Evolutionary conservation across 2,797 vertebrate species (phyloP).

Genomic region (Periophthalmus magnuspinnatus): DNA sequence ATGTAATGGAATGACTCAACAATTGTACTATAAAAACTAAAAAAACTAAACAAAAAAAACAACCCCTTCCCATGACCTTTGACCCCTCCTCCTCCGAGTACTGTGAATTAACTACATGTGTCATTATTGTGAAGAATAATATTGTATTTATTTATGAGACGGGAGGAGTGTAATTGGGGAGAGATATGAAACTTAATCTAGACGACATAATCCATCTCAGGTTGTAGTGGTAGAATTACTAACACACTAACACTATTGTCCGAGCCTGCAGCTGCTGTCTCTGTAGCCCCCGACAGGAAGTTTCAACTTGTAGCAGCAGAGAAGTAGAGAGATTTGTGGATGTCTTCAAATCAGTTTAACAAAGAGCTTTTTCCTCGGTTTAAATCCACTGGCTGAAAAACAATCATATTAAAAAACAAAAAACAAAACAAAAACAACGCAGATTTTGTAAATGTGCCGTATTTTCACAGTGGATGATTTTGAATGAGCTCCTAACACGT

Average conservation of each 20-base stretch:
- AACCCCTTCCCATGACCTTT: constrained; percentile 4
- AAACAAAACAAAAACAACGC: not conserved
- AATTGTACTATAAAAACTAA: constrained; percentile 53
- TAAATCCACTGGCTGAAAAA: constrained; percentile 44
- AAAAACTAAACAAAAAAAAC: constrained; percentile 16
- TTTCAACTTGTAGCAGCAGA: constrained; percentile 58
- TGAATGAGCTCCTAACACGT: constrained; percentile 45
- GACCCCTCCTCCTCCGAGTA: constrained; percentile 55
- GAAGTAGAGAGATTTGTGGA: constrained; percentile 43
- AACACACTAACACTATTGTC: constrained; percentile 36
- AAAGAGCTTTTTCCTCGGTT: constrained; percentile 36
- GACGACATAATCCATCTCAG: constrained; percentile 68
- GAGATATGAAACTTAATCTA: constrained; percentile 44
- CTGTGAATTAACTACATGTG: constrained; percentile 70
- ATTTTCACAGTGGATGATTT: constrained; percentile 42
- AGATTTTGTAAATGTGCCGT: constrained; percentile 13
- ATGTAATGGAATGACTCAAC: constrained; percentile 61
- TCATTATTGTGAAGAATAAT: constrained; percentile 70
- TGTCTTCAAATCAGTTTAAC: constrained; percentile 30
- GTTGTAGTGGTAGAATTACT: constrained; percentile 54
- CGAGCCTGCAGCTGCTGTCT: constrained; percentile 39
- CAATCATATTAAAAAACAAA: constrained; percentile 24
- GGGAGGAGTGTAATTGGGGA: constrained; percentile 51
- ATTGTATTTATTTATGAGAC: constrained; percentile 71
- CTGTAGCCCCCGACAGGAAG: constrained; percentile 49